Evolutionary conservation across 2,113 vertebrate species (phyloP), one percentile per base, ranked within the genome.

Genomic region (Notothenia rossii): DNA sequence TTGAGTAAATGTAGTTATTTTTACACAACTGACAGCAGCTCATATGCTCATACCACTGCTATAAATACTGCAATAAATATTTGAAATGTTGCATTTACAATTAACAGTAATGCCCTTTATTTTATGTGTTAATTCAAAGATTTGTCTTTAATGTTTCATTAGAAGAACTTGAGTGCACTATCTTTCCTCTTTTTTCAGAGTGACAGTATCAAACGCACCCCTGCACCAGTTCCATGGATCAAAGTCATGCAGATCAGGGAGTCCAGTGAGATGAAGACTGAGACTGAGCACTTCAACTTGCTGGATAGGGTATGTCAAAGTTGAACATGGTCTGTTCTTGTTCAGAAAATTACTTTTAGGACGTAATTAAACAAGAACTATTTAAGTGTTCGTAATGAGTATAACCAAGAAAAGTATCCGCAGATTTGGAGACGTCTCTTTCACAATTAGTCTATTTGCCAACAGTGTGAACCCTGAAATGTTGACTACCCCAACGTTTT

Each of bases 151-250:
- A 7, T 50, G 7, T n/a, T 56, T 43, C n/a, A 51, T 59, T 13
- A 29, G 11, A 72, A 49, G 15, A 25, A 62, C 56, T 67, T 3
- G 40, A 56, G 14, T 17, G 10, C 1, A 76, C 25, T 20, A 22
- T 56, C 8, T 64, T 15, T 77, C 12, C 2, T 74, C 14, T 61
- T 70, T 6, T 74, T 64, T 71, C 62, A 95, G 95, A 69, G 1
- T 4, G 14, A 7, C 5, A 79, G 72, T 53, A 11, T 63, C 36
- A 95, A 92, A 71, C 75, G 77, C 29, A 25, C 77, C 18, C 89
- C 79, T 43, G 89, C 88, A 36, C 93, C 89, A 9, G 94, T 95
- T 69, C 94, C 90, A 36, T 95, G 93, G 94, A 93, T 95, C 73
- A 92, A 86, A 72, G 66, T 78, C 51, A 84, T 11, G 4, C 66